Base-by-base conservation (phyloP, 2,888 invertebrate genomes). In the Drosophila affinis region DNA sequence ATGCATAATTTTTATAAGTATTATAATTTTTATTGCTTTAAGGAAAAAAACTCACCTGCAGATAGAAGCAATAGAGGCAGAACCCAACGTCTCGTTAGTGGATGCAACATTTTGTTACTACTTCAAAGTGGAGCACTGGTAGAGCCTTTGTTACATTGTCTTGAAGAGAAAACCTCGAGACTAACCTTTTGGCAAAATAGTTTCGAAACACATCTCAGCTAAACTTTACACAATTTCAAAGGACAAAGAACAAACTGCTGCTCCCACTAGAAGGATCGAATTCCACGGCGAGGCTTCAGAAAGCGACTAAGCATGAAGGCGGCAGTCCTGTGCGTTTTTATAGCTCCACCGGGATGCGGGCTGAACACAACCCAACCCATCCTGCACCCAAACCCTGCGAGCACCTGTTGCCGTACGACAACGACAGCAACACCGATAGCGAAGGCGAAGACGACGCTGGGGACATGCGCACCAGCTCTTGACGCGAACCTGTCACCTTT, bases 381-480 rank as follows among this genome's bases (percentile, higher is more conserved):
- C 65, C 65, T 9, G 2, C 29, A 29, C 60, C 52, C 32, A 27
- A 32, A 29, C 18, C 32, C 47, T 47, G 62, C 83, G 49, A 67
- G 81, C 88, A 81, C 88, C 81, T 81, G 88, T 81, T 81, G 88
- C 69, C 77, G 64, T 45, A 53, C 53, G 9, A 17, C 44, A 45
- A 45, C 58, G 34, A 56, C 27, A 24, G 32, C 49, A 24, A 48
- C 12, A 29, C 18, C 17, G 39, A 52, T 39, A 55, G 17, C 47
- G 45, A 32, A 48, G 55, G 56, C 46, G 45, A 49, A 18, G 55
- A 56, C 47, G 39, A 10, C 49, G 47, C 55, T 76, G 9, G 62
- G 73, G 82, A 87, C 89, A 83, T 82, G 82, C 82, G 82, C 89
- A 88, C 68, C 76, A 64, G 65, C 34, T 24, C 14, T 39, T 14